phyloP scores from a whole-genome alignment of 2,113 vertebrate genomes.

The Gopherus flavomarginatus region DNA sequence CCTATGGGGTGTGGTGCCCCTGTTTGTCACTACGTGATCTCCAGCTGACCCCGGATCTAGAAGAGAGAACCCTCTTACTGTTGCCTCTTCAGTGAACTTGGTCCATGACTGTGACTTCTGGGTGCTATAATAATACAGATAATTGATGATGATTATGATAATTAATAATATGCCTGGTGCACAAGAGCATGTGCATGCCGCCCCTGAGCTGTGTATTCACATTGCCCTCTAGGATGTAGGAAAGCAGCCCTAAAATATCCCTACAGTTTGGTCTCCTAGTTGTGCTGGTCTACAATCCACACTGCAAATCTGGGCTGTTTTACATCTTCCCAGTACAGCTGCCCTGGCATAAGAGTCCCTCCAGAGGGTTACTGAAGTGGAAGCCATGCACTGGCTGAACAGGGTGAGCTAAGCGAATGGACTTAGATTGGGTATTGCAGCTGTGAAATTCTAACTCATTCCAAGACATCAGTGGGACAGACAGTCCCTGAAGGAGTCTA shows the following conservation, averaged over 20 bases:
- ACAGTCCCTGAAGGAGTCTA: background rate
- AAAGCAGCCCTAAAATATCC: background rate
- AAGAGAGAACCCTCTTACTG: background rate
- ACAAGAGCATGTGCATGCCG: background rate
- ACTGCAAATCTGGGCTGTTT: background rate
- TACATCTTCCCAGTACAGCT: background rate
- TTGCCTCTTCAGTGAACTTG: background rate
- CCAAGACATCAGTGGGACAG: background rate
- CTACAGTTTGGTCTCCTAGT: background rate
- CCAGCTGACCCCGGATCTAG: background rate
- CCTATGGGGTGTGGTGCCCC: background rate
- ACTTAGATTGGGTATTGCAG: background rate
- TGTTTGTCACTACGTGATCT: background rate
- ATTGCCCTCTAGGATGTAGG: background rate
- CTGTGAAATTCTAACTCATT: background rate
- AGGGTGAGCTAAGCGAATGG: background rate
- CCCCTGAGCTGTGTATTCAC: background rate
- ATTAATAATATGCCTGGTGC: no score
- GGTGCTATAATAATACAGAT: background rate
- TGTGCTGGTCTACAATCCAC: background rate
- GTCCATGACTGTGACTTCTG: background rate
- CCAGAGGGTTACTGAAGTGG: background rate
- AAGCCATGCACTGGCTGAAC: background rate
- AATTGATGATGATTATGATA: background rate
- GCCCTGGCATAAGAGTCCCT: background rate